Conservation (phyloP, 1,140 invertebrate genomes). For the Magallana angulata region DNA sequence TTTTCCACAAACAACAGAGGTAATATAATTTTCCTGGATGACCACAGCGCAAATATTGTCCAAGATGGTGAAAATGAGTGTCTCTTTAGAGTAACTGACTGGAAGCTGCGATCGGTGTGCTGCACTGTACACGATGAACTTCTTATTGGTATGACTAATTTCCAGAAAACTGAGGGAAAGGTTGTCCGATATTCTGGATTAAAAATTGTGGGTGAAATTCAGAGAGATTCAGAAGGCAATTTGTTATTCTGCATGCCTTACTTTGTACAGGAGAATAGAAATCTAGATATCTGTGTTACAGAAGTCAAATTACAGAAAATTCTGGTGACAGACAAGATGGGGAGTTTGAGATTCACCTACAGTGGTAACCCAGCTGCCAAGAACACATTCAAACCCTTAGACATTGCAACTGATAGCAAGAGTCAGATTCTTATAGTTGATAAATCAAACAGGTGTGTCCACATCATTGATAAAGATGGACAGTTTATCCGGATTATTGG, state of each 20-base stretch:
- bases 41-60: neutral
- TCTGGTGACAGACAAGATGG: neutral
- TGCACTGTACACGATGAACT: neutral
- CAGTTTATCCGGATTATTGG: neutral
- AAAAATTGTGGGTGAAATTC: neutral
- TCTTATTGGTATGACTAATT: slow-evolving; percentile 5
- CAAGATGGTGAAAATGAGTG: neutral
- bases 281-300: slow-evolving; percentile 3
- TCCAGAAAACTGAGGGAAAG: slow-evolving; percentile 1
- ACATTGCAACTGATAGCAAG: slow-evolving; percentile 5
- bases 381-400: slow-evolving; percentile 12
- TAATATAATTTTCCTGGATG: neutral
- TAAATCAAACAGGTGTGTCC: neutral
- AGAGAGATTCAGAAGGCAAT: neutral
- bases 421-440: slow-evolving; percentile 3
- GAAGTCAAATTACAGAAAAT: neutral
- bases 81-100: neutral
- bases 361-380: neutral
- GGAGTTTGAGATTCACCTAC: neutral
- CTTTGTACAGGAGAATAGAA: neutral
- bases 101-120: neutral
- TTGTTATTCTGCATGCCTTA: slow-evolving; percentile 10
- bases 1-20: neutral
- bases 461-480: slow-evolving; percentile 18
- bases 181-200: slow-evolving; percentile 1